These are phyloP conservation scores for Phymatocera aterrima DNA, from an alignment of 2,888 invertebrate genomes.

Conservation along the genomic window DNA sequence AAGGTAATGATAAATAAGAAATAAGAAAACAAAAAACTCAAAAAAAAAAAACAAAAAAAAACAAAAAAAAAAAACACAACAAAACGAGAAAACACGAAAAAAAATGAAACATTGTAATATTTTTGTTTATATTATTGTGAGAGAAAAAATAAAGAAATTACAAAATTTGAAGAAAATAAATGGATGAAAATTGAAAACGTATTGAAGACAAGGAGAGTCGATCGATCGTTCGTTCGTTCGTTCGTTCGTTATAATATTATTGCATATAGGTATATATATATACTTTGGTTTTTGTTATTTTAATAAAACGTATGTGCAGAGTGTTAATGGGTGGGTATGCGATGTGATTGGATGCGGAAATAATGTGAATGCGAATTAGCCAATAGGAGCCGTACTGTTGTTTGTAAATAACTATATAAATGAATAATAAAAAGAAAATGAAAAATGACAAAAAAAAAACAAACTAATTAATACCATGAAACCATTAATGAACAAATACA, in stretches of 20 bases:
- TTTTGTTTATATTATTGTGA: conserved; percentile 45
- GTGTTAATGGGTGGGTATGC: conserved; percentile 44
- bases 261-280: conserved; percentile 27
- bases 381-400: conserved; percentile 54
- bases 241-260: conserved; percentile 51
- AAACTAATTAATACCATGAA: too few species aligned
- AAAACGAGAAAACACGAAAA: too few species aligned
- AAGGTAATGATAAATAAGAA: too few species aligned
- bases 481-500: conserved; percentile 43
- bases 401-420: conserved; percentile 55
- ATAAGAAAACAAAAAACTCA: too few species aligned
- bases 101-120: conserved; percentile 46
- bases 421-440: conserved; percentile 42
- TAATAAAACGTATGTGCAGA: conserved; percentile 60
- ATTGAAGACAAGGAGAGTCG: conserved; percentile 35
- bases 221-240: conserved; percentile 51
- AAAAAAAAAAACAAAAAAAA: too few species aligned
- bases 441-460: too few species aligned
- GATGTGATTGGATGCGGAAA: conserved; percentile 52
- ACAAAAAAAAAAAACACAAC: too few species aligned
- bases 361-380: conserved; percentile 52
- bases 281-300: conserved; percentile 66
- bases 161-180: not conserved
- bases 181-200: conserved; percentile 21
- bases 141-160: conserved; percentile 38